phyloP scores from a whole-genome alignment of 1,140 invertebrate genomes.

The Brachystomella parvula region DNA sequence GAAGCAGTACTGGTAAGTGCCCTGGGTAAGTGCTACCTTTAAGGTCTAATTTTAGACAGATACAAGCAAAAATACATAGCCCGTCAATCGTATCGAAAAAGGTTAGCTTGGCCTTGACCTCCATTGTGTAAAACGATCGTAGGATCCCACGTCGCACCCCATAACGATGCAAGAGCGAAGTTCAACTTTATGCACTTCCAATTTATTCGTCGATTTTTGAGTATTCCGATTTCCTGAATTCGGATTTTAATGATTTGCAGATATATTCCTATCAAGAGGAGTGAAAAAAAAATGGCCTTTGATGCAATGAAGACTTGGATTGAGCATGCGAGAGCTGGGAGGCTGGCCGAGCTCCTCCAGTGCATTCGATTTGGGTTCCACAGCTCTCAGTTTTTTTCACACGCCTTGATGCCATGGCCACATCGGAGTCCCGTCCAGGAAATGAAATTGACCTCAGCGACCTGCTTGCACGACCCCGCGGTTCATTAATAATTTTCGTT shows the following conservation, averaged over 20 bases:
- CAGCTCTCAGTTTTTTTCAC: slow-evolving; percentile 54
- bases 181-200: slow-evolving; percentile 45
- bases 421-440: slow-evolving; percentile 51
- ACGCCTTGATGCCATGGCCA: slow-evolving; percentile 32
- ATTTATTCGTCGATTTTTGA: slow-evolving; percentile 33
- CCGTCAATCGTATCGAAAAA: too few relatives aligned
- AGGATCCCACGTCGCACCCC: too few relatives aligned
- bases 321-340: slow-evolving; percentile 42
- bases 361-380: slow-evolving; percentile 60
- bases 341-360: slow-evolving; percentile 53
- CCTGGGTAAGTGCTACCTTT: too few relatives aligned
- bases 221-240: slow-evolving; percentile 46
- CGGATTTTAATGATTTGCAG: slow-evolving; percentile 50
- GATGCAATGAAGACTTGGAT: slow-evolving; percentile 56
- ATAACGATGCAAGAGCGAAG: too few relatives aligned
- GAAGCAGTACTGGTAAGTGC: too few relatives aligned
- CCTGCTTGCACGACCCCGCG: slow-evolving; percentile 52
- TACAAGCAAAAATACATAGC: too few relatives aligned
- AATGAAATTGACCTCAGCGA: slow-evolving; percentile 51
- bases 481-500: slow-evolving; percentile 61
- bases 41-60: too few relatives aligned
- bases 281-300: slow-evolving; percentile 59
- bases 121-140: too few relatives aligned
- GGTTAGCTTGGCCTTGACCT: too few relatives aligned
- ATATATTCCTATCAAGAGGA: slow-evolving; percentile 62